These are phyloP conservation scores for Sebastes matsubarae DNA, from an alignment of 2,797 vertebrate genomes.

Conservation along the genomic window DNA sequence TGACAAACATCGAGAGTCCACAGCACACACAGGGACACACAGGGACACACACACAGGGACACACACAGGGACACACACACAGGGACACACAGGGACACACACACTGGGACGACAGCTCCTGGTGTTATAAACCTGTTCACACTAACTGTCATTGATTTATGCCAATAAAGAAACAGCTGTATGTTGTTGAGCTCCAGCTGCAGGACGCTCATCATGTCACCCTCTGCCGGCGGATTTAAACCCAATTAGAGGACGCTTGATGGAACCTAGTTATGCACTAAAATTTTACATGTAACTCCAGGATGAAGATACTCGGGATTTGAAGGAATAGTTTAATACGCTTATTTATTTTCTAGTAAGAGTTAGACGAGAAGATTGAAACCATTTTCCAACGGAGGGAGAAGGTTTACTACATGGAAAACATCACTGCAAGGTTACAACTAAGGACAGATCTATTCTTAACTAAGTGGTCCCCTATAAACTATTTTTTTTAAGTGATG, in stretches of 20 bases:
- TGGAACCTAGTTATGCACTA: no score
- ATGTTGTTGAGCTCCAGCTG: conserved; percentile 5
- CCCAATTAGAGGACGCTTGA: background rate
- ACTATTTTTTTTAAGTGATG: no score
- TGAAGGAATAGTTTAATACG: background rate
- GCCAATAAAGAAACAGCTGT: conserved; percentile 15
- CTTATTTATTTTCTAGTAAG: background rate
- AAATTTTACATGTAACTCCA: background rate
- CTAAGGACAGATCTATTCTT: no score
- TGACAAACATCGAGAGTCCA: conserved; percentile 3
- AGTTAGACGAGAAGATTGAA: background rate
- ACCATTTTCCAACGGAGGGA: no score
- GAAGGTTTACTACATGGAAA: no score
- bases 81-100: no score
- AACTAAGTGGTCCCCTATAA: no score
- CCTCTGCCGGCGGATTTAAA: conserved; percentile 33
- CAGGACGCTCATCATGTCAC: conserved; percentile 4
- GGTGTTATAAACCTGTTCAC: background rate
- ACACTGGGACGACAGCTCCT: background rate
- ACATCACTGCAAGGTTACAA: no score
- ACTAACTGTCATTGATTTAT: background rate
- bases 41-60: no score
- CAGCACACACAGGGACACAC: background rate
- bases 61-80: no score
- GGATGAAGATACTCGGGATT: background rate